Conservation (phyloP, 1,140 invertebrate genomes). For the Leptinotarsa undecemlineata region DNA sequence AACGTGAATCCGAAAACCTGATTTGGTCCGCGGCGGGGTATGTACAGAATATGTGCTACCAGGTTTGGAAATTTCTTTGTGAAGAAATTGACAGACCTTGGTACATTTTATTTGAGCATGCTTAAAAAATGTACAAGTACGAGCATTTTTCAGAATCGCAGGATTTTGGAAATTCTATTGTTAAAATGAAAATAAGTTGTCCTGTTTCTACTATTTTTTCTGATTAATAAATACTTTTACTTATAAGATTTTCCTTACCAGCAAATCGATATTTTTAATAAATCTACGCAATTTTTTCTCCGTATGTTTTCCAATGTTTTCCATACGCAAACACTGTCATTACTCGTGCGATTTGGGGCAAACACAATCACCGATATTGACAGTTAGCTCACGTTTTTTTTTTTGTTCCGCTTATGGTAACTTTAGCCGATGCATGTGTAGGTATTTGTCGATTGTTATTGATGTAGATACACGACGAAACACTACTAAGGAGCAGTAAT, state of each 20-base stretch:
- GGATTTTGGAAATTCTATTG: background rate
- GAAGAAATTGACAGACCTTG: too few species aligned
- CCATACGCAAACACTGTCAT: background rate
- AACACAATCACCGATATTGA: slow-evolving; percentile 7
- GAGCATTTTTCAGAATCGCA: too few species aligned
- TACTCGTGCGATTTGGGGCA: background rate
- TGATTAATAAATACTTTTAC: background rate
- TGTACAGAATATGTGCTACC: too few species aligned
- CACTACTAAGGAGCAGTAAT: background rate
- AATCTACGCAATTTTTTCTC: background rate
- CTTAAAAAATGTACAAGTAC: too few species aligned
- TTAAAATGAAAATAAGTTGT: background rate
- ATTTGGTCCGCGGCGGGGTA: too few species aligned
- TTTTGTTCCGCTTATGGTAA: slow-evolving; percentile 1
- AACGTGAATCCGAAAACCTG: too few species aligned
- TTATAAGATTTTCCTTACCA: background rate
- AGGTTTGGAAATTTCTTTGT: too few species aligned
- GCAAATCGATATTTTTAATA: background rate
- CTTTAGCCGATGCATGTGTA: slow-evolving; percentile 3
- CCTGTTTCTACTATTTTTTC: background rate
- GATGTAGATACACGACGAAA: background rate
- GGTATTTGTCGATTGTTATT: slow-evolving; percentile 12
- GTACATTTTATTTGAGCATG: too few species aligned
- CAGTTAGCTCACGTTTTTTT: background rate
- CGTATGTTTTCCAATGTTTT: background rate